phyloP scores from a whole-genome alignment of 1,140 invertebrate genomes.

The Bombus waltoni region DNA sequence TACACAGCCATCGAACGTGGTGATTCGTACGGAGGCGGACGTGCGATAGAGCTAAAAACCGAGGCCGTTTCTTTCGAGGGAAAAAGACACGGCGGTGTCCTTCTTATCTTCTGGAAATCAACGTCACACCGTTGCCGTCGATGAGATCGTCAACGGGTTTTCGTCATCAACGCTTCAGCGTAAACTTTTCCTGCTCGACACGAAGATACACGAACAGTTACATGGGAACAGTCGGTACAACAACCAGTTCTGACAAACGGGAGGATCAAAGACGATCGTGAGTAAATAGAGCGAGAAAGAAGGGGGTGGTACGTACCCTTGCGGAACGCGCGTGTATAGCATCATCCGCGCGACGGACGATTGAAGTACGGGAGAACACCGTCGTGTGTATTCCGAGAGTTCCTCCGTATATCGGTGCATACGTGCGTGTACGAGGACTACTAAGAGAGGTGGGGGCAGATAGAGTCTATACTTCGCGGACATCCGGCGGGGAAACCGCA shows the following conservation, averaged over 20 bases:
- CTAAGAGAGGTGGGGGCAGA: conserved; percentile 36
- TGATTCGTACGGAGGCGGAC: conserved; percentile 44
- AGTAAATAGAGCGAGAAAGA: conserved; percentile 49
- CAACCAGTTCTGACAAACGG: conserved; percentile 13
- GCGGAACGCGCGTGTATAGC: conserved; percentile 34
- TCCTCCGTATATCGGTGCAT: conserved; percentile 19
- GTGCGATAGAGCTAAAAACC: conserved; percentile 46
- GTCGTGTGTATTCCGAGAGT: conserved; percentile 37
- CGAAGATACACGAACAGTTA: conserved; percentile 16
- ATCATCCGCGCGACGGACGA: conserved; percentile 30
- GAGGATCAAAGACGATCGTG: conserved; percentile 38
- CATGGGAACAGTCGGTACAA: conserved; percentile 23
- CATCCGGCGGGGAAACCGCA: conserved; percentile 57
- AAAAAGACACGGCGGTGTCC: conserved; percentile 17
- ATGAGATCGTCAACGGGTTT: conserved; percentile 54
- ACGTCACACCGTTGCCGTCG: conserved; percentile 43
- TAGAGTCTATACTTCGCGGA: conserved; percentile 51
- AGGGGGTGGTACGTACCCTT: conserved; percentile 34
- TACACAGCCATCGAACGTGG: conserved; percentile 51
- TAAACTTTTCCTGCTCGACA: conserved; percentile 9
- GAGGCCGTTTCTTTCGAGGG: conserved; percentile 40
- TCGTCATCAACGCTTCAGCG: conserved; percentile 28
- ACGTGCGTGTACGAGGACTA: conserved; percentile 26
- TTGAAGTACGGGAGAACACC: conserved; percentile 43
- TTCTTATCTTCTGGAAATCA: not conserved